Conservation (phyloP, 2,797 vertebrate species). For the Masticophis lateralis region DNA sequence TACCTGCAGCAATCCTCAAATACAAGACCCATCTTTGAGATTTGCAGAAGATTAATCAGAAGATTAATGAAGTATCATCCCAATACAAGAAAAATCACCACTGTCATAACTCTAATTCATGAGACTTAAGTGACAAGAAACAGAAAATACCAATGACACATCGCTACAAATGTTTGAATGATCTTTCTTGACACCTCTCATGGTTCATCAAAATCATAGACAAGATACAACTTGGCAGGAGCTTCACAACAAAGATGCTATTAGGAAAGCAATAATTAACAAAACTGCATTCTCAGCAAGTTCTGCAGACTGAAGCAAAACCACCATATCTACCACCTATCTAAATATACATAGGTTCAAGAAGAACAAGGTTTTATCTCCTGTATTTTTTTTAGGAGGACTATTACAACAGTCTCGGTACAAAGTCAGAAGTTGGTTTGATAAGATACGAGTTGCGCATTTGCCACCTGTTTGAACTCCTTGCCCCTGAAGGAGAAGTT, state of each 20-base stretch:
- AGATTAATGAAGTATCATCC: neutral
- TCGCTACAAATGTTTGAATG: neutral
- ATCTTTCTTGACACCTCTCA: neutral
- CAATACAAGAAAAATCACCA: neutral
- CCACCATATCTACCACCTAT: neutral
- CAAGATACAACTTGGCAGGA: neutral
- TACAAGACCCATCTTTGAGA: neutral
- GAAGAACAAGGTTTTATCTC: neutral
- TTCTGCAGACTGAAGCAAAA: neutral
- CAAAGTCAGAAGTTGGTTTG: neutral
- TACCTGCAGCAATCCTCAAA: neutral
- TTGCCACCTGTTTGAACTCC: neutral
- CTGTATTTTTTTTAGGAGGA: neutral
- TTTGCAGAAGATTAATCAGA: neutral
- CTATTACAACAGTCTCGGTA: neutral
- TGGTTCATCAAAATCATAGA: neutral
- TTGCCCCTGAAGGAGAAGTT: neutral
- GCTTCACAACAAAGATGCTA: neutral
- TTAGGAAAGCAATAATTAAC: neutral
- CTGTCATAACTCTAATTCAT: neutral
- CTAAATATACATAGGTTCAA: neutral
- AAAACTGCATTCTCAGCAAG: neutral
- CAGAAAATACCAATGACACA: neutral
- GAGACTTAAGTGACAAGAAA: neutral
- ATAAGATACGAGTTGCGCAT: neutral